These are phyloP conservation scores for Otocyon megalotis DNA, from an alignment of 2,113 vertebrate species.

Conservation along the genomic window DNA sequence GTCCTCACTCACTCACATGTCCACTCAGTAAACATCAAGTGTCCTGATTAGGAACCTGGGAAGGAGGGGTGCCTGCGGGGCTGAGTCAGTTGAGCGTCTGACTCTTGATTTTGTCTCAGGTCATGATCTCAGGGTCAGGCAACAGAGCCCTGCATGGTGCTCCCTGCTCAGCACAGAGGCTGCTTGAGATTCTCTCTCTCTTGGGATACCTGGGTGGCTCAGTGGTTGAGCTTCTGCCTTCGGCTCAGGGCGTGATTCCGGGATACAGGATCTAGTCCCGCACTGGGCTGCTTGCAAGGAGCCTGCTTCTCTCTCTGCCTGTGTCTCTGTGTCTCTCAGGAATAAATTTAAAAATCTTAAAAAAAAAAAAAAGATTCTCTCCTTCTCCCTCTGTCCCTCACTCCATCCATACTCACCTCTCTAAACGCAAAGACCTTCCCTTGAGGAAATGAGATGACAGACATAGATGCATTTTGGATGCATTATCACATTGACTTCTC, in stretches of 20 bases:
- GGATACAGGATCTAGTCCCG: too few species aligned
- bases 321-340: too few species aligned
- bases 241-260: neutral
- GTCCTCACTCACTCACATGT: neutral
- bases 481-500: neutral
- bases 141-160: too few species aligned
- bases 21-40: neutral
- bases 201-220: neutral
- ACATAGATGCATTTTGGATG: fast-evolving
- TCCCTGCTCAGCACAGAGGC: too few species aligned
- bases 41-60: neutral
- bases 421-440: neutral
- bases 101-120: neutral
- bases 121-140: too few species aligned
- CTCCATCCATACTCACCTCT: too few species aligned
- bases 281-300: too few species aligned
- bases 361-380: neutral
- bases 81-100: neutral
- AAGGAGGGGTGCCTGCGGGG: neutral
- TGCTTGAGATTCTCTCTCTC: neutral
- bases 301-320: too few species aligned
- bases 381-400: too few species aligned
- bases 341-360: neutral
- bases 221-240: neutral
- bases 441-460: neutral